Evolutionary conservation across 2,888 invertebrate genomes (phyloP).

Genomic region (Flexamia atlantica): DNA sequence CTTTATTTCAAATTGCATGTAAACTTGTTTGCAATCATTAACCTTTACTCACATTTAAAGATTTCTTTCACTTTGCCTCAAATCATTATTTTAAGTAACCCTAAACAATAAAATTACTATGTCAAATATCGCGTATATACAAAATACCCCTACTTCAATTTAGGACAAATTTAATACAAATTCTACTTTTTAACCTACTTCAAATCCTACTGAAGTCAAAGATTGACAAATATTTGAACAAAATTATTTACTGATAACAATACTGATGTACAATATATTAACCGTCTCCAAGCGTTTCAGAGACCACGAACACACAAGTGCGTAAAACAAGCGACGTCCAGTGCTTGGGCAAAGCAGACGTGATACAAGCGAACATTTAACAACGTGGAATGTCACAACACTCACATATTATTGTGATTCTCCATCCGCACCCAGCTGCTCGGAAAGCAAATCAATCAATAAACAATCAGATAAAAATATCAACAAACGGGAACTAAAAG

Average conservation of each 20-base stretch:
- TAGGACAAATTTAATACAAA: too few species aligned
- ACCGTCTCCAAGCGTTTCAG: neutral
- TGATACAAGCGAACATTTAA: slow-evolving; percentile 36
- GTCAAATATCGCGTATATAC: too few species aligned
- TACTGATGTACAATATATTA: slow-evolving; percentile 1
- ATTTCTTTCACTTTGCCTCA: too few species aligned
- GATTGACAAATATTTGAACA: neutral
- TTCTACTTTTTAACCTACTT: too few species aligned
- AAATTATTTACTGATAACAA: slow-evolving; percentile 26
- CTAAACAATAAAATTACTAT: too few species aligned
- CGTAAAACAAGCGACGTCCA: slow-evolving; percentile 10
- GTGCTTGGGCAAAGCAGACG: slow-evolving; percentile 24
- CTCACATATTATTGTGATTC: slow-evolving; percentile 58
- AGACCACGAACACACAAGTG: neutral
- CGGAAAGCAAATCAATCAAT: slow-evolving; percentile 49
- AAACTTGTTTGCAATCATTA: too few species aligned
- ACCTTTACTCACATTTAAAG: too few species aligned
- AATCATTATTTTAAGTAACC: too few species aligned
- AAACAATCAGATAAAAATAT: slow-evolving; percentile 35
- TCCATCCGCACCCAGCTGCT: slow-evolving; percentile 51
- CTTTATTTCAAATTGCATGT: too few species aligned
- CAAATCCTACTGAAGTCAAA: neutral
- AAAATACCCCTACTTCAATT: too few species aligned
- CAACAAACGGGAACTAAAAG: slow-evolving; percentile 30
- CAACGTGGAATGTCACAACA: slow-evolving; percentile 41